Evolutionary conservation across 2,888 invertebrate species (phyloP), one percentile per base, ranked within the genome.

Genomic region (Chrysina gloriosa): DNA sequence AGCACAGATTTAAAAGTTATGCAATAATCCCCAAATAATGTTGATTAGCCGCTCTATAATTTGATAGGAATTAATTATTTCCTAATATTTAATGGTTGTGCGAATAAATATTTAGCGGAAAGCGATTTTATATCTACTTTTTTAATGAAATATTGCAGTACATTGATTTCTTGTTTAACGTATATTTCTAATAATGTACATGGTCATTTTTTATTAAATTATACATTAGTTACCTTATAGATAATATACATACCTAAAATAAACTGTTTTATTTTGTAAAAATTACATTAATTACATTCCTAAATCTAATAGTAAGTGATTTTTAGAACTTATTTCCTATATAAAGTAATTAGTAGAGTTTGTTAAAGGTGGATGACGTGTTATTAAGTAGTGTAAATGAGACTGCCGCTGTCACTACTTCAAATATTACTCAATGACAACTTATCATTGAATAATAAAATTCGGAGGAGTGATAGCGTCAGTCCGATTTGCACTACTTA

Each of bases 41-140:
- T 42, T 61, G 42, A 42, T 42, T 11, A 42, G 27, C 42, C 27
- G 31, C 31, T 25, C 42, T 25, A 2, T 14, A 58, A 25, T 25
- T 36, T 7, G 25, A 39, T 39, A 23, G 25, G 25, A 58, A 54
- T 4, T 7, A 7, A 36, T 27, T 25, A 27, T 11, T 39, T 39
- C 9, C 58, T 25, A 21, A 50, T 34, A 34, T 47, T 48, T 52
- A 25, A 39, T 39, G 19, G 50, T 64, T 48, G 39, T 64, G 64
- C 42, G 25, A 36, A 31, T 50, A 50, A 64, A 29, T 63, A 29
- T 48, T 11, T 48, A 19, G 14, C 21, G 36, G 48, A 63, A 63
- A 11, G n/a, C 23, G 16, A 27, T 63, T 63, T 63, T 48, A 50
- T 63, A 50, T 48, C 42, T 34, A 48, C 31, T 21, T 48, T 58